Base-by-base conservation (phyloP, 2,888 invertebrate species). In the Oeneis ivallda region DNA sequence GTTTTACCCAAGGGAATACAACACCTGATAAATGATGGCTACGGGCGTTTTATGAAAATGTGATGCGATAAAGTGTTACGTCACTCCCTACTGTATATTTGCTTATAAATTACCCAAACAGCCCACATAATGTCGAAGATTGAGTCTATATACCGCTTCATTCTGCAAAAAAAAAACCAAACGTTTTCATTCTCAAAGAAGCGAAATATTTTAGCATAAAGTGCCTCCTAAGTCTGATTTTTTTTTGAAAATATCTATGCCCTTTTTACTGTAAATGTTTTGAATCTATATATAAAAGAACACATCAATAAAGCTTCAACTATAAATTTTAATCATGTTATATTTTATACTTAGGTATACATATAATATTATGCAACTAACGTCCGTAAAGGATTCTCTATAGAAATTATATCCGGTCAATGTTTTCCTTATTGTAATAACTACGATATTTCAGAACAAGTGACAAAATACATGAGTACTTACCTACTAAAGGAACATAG, bases 11-110 rank as follows among this genome's bases (percentile, higher is more conserved):
- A 76, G 73, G 81, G 81, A 77, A 78, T 78, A 82, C 82, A 81
- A 79, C 83, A 84, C 81, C 84, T 86, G 86, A 87, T 86, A 86
- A 87, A 87, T 83, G 80, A 85, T 84, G 75, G 83, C 85, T 80
- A 76, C 77, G 75, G 82, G 82, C 81, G 80, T 78, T 85, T 82
- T 85, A 85, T 84, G 82, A 85, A 85, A 84, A 84, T 81, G 77
- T 78, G 77, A 68, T 64, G 61, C 64, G 66, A 68, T 68, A 68
- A 68, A 68, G 77, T 61, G 61, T 64, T 61, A 68, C 67, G 70
- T 67, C 71, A 69, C 62, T 69, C 61, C 50, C 54, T 41, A 62
- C 58, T 66, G 64, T 52, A 52, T 65, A 69, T 69, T 70, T 70
- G 47, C 64, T 64, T 67, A 61, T 66, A 67, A 66, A 66, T 61